These are phyloP conservation scores for Matsumyia berberina DNA, from an alignment of 2,888 invertebrate species.

Conservation along the genomic window DNA sequence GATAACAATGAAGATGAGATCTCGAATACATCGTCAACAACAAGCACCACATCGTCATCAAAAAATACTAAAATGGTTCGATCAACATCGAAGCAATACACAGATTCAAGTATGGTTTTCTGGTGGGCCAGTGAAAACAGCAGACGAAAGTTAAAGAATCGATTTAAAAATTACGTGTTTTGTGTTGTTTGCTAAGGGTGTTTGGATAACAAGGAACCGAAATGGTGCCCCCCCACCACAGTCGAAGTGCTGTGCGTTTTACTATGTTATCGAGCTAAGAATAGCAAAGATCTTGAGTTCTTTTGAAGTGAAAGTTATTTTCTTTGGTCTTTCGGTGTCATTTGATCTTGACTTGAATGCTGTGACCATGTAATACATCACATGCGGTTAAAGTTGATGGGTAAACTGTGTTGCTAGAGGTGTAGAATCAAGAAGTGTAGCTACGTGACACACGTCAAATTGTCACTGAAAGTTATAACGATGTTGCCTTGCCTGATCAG, in stretches of 20 bases:
- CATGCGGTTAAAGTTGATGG: conserved; percentile 3
- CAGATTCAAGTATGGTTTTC: conserved; percentile 82
- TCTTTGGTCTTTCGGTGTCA: conserved; percentile 34
- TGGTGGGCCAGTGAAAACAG: not conserved
- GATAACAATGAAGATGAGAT: conserved; percentile 45
- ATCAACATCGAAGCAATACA: conserved; percentile 80
- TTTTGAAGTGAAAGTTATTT: conserved; percentile 72
- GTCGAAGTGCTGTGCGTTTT: not conserved
- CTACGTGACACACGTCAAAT: not conserved
- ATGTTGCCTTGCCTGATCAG: no score
- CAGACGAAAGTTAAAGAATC: conserved; percentile 42
- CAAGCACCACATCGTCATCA: conserved; percentile 73
- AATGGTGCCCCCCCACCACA: not conserved
- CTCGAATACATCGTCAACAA: conserved; percentile 72
- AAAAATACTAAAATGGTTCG: conserved; percentile 78
- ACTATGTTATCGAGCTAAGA: conserved; percentile 31
- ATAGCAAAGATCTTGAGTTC: conserved; percentile 54
- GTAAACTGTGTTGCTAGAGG: not conserved
- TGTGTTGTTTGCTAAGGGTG: conserved; percentile 14
- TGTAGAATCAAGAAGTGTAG: not conserved
- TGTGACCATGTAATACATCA: conserved; percentile 54
- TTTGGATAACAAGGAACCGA: conserved; percentile 18
- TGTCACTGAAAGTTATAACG: no score
- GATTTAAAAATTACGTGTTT: conserved; percentile 1
- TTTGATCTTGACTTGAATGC: conserved; percentile 67